These are phyloP conservation scores for Sebastolobus altivelis DNA, from an alignment of 2,797 vertebrate species.

Conservation along the genomic window DNA sequence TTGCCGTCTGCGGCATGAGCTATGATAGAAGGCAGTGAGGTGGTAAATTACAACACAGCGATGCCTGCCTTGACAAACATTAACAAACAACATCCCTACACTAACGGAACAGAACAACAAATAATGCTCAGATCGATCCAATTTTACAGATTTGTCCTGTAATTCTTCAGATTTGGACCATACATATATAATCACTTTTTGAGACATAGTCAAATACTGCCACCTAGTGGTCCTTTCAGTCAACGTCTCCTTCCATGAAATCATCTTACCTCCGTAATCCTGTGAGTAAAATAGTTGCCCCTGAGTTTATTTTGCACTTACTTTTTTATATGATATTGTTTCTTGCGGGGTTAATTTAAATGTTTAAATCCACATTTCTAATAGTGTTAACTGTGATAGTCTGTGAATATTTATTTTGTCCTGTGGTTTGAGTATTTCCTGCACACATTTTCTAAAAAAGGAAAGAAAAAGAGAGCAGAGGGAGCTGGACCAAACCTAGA, in stretches of 20 bases:
- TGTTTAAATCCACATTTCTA: slow-evolving; percentile 64
- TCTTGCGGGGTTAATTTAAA: slow-evolving; percentile 61
- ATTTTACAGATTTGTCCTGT: slow-evolving; percentile 68
- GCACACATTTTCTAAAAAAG: slow-evolving; percentile 63
- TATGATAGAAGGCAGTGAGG: slow-evolving; percentile 60
- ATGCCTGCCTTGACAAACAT: slow-evolving; percentile 62
- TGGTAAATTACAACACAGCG: slow-evolving; percentile 70
- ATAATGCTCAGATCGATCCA: slow-evolving; percentile 68
- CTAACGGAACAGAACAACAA: slow-evolving; percentile 71
- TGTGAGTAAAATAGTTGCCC: slow-evolving; percentile 31
- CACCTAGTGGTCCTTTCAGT: slow-evolving; percentile 80
- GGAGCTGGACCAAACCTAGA: slow-evolving; percentile 74
- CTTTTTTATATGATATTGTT: slow-evolving; percentile 47
- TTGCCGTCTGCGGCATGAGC: slow-evolving; percentile 49
- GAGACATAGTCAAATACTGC: slow-evolving; percentile 79
- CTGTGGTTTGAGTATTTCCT: slow-evolving; percentile 66
- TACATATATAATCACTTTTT: slow-evolving; percentile 31
- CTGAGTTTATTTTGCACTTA: slow-evolving; percentile 52
- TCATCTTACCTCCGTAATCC: background rate
- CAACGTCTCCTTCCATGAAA: slow-evolving; percentile 12
- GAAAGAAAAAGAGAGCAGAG: slow-evolving; percentile 80
- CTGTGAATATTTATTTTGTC: slow-evolving; percentile 77
- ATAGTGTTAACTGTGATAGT: slow-evolving; percentile 71
- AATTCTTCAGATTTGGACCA: slow-evolving; percentile 59
- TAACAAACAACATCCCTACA: slow-evolving; percentile 72